Percentiles rank a stretch among this genome's conserved stretches.
These are phyloP conservation scores for Meteorus colon DNA, from an alignment of 2,888 invertebrate species.

Conservation along the genomic window DNA sequence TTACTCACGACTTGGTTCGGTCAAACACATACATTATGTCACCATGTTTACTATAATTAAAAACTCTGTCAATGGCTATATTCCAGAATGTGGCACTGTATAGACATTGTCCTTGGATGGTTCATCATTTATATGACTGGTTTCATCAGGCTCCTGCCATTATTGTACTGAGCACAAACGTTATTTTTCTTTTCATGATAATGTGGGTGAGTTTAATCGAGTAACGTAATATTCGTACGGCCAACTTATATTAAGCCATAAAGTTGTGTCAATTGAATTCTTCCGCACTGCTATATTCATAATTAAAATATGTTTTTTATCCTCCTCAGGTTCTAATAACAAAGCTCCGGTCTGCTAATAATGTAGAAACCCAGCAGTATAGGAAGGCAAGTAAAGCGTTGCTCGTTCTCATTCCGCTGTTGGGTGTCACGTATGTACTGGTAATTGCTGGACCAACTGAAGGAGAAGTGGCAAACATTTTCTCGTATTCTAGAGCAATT, in stretches of 20 bases:
- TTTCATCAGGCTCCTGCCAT: slow-evolving; percentile 91
- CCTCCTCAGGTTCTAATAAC: slow-evolving; percentile 88
- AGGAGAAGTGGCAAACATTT: slow-evolving; percentile 83
- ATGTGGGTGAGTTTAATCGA: slow-evolving; percentile 84
- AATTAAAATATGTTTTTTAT: slow-evolving; percentile 55
- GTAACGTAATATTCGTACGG: background rate
- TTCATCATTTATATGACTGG: slow-evolving; percentile 87
- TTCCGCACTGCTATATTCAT: background rate
- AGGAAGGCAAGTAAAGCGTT: slow-evolving; percentile 93
- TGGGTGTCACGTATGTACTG: slow-evolving; percentile 93
- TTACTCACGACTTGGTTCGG: no score
- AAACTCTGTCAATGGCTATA: background rate
- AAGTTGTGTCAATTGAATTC: background rate
- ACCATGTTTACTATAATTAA: background rate
- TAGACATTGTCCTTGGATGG: slow-evolving; percentile 85
- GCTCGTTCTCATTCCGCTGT: slow-evolving; percentile 91
- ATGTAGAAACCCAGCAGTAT: slow-evolving; percentile 92
- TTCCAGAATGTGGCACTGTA: slow-evolving; percentile 61
- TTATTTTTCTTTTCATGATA: slow-evolving; percentile 86
- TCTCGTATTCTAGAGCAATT: slow-evolving; percentile 86
- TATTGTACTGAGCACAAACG: slow-evolving; percentile 86
- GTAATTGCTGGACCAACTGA: slow-evolving; percentile 88
- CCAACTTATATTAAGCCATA: background rate
- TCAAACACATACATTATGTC: background rate
- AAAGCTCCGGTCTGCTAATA: slow-evolving; percentile 92